These are phyloP conservation scores for Glaucomys volans DNA, from an alignment of 2,113 vertebrate genomes.

Conservation along the genomic window DNA sequence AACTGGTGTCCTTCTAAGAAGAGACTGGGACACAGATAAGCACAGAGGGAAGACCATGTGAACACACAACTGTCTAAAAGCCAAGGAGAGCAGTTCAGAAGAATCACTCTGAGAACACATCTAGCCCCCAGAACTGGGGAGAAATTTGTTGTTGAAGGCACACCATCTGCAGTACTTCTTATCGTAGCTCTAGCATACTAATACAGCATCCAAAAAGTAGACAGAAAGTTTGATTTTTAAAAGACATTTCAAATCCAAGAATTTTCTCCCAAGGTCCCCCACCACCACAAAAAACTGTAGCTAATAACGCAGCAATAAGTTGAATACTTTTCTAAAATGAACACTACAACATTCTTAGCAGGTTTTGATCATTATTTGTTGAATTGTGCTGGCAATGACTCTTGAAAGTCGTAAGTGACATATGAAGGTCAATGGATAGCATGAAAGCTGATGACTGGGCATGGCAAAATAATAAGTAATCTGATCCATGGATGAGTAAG, in stretches of 20 bases:
- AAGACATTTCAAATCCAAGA: slow-evolving; percentile 36
- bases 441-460: background rate
- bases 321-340: background rate
- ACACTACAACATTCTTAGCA: background rate
- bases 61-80: background rate
- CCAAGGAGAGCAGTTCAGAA: background rate
- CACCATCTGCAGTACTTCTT: background rate
- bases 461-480: background rate
- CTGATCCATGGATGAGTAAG: background rate
- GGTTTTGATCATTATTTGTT: background rate
- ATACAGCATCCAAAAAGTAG: background rate
- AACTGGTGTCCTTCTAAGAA: background rate
- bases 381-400: background rate
- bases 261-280: background rate
- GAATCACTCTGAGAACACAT: background rate
- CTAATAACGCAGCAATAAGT: background rate
- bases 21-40: background rate
- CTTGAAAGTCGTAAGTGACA: background rate
- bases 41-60: background rate
- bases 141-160: background rate
- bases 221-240: background rate
- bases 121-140: background rate
- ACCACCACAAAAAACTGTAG: background rate
- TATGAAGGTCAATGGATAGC: background rate
- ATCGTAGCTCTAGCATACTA: background rate